These are phyloP conservation scores for Urophycis tenuis DNA, from an alignment of 2,797 vertebrate species.

Conservation along the genomic window DNA sequence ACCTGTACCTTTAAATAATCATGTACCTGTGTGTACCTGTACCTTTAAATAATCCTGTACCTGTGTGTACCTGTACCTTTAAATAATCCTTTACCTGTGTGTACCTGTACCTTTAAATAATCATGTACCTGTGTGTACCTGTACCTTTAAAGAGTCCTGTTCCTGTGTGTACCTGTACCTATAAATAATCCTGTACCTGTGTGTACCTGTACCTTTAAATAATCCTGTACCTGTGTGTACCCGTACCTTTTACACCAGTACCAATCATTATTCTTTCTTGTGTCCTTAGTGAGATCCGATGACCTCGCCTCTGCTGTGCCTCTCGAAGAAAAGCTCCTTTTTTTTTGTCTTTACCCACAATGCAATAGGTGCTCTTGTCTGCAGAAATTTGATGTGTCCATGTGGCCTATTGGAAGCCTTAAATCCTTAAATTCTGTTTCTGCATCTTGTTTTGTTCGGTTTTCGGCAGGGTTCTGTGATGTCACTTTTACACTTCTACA, in stretches of 20 bases:
- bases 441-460: constrained; percentile 9
- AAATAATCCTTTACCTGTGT: not conserved
- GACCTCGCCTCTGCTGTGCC: not conserved
- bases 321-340: not conserved
- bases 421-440: not conserved
- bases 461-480: constrained; percentile 1
- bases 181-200: not conserved
- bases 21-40: constrained; percentile 1
- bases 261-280: not conserved
- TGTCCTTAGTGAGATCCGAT: constrained; percentile 42
- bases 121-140: not conserved
- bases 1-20: constrained; percentile 2
- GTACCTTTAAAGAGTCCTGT: not conserved
- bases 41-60: not conserved
- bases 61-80: constrained; percentile 10
- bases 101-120: constrained; percentile 6
- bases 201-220: constrained; percentile 3
- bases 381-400: not conserved
- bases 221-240: not conserved
- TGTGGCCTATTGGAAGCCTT: not conserved
- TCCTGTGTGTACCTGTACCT: not conserved
- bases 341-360: not conserved
- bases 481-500: constrained; percentile 5
- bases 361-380: not conserved
- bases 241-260: constrained; percentile 13